A percentile compares a stretch with the other conserved stretches of the same genome.
Evolutionary conservation across 2,113 vertebrate species (phyloP).

Genomic region (Tapirus terrestris): DNA sequence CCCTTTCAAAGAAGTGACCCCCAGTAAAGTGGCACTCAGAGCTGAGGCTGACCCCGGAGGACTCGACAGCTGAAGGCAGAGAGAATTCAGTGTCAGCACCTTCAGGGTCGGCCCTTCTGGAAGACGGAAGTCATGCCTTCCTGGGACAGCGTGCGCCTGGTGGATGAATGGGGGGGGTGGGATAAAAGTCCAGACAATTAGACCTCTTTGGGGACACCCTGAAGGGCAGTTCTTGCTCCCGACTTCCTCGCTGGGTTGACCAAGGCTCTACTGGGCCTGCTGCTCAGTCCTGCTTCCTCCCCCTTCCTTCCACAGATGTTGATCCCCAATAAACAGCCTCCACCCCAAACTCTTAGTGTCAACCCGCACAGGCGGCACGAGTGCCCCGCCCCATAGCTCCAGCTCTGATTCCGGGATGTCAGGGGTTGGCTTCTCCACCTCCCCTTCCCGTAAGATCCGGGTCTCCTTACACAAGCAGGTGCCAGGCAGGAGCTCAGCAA

Average conservation of each 20-base stretch:
- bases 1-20: not conserved
- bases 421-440: not conserved
- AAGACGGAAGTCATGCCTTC: not conserved
- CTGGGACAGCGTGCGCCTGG: not conserved
- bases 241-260: not conserved
- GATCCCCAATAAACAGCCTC: not conserved
- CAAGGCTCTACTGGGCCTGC: not conserved
- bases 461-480: not conserved
- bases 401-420: not conserved
- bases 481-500: rapidly evolving
- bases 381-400: rapidly evolving
- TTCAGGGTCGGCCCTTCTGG: rapidly evolving
- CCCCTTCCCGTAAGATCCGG: not conserved
- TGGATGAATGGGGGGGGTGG: not conserved
- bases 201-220: no score
- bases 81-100: not conserved
- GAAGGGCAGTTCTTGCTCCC: not conserved
- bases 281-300: not conserved
- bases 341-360: not conserved
- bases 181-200: not conserved
- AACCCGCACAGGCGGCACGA: not conserved
- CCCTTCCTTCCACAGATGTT: not conserved
- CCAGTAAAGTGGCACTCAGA: not conserved
- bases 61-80: not conserved
- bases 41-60: not conserved